A percentile compares a stretch with the other conserved stretches of the same genome.
phyloP scores from a whole-genome alignment of 2,888 invertebrate species.

The Myopa testacea region DNA sequence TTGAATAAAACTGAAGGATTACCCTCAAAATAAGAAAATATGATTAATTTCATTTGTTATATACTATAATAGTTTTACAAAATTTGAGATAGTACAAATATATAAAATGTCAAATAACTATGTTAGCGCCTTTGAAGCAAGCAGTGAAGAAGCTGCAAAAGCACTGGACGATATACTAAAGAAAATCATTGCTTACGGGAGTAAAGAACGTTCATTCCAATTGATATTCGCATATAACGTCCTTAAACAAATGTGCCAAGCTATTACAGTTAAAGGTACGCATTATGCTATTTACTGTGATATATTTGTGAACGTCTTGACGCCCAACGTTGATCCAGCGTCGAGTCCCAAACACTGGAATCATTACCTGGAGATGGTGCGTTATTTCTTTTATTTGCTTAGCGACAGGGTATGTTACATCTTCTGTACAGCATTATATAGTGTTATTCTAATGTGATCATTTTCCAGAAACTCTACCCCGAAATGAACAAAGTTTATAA shows the following conservation, averaged over 20 bases:
- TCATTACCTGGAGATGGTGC: conserved; percentile 51
- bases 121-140: conserved; percentile 48
- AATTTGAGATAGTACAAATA: neutral
- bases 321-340: conserved; percentile 50
- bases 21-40: neutral
- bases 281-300: conserved; percentile 54
- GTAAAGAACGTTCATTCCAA: neutral
- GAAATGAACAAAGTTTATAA: conserved; percentile 51
- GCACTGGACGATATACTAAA: conserved; percentile 40
- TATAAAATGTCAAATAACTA: conserved; percentile 38
- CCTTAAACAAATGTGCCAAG: conserved; percentile 16
- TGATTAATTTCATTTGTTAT: neutral
- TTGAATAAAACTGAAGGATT: neutral
- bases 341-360: conserved; percentile 52
- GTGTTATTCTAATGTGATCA: neutral
- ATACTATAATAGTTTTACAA: neutral
- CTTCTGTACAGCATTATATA: neutral
- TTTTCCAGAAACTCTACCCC: conserved; percentile 47
- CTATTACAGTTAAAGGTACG: conserved; percentile 37
- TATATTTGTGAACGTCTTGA: conserved; percentile 49
- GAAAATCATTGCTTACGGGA: conserved; percentile 20
- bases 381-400: conserved; percentile 54
- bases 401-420: conserved; percentile 49
- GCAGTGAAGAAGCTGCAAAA: conserved; percentile 43
- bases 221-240: conserved; percentile 18